Percentiles rank a stretch among this genome's conserved stretches.
Conservation (phyloP, 2,888 invertebrate species). For the Machimus rusticus region DNA sequence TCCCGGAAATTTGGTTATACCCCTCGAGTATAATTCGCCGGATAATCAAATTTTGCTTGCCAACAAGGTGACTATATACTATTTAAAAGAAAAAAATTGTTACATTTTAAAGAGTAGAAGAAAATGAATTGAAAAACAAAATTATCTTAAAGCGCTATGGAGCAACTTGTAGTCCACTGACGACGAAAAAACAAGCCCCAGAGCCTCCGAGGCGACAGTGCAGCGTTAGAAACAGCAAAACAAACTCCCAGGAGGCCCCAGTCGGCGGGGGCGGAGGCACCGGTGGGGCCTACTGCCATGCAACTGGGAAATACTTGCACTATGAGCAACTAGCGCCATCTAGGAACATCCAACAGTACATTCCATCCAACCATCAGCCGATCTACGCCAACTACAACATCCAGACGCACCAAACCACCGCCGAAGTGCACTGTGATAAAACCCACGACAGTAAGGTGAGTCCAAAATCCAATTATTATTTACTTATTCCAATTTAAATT, state of each 20-base stretch:
- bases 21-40: conserved; percentile 54
- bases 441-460: conserved; percentile 61
- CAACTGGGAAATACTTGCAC: conserved; percentile 43
- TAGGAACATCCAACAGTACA: conserved; percentile 52
- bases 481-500: no score
- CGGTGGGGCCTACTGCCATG: background rate
- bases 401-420: conserved; percentile 67
- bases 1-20: background rate
- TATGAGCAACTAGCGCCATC: conserved; percentile 39
- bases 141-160: conserved; percentile 63
- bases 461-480: background rate
- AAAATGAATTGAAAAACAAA: no score
- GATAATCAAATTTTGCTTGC: conserved; percentile 42
- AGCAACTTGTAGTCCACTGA: conserved; percentile 74
- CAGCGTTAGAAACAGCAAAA: conserved; percentile 61
- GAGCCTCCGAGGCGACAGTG: conserved; percentile 81
- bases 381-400: conserved; percentile 63
- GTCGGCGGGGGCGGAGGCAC: background rate
- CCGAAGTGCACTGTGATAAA: conserved; percentile 67
- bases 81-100: background rate
- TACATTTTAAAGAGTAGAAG: background rate
- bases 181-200: conserved; percentile 80
- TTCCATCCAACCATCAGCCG: conserved; percentile 56
- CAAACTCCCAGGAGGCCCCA: background rate
- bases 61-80: conserved; percentile 18